Conservation (phyloP, 2,797 vertebrate species). For the Phaenicophaeus curvirostris region DNA sequence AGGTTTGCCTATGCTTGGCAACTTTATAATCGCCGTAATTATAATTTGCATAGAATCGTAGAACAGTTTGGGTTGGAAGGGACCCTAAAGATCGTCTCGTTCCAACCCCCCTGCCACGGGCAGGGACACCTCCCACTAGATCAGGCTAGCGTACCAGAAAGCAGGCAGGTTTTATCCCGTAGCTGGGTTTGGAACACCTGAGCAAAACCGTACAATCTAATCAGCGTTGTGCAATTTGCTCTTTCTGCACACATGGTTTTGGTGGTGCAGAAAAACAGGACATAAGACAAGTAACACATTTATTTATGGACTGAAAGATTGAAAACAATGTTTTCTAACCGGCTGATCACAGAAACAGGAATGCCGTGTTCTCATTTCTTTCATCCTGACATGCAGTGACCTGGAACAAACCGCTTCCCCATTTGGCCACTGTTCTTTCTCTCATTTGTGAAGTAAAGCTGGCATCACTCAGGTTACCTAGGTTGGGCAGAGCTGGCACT, state of each 20-base stretch:
- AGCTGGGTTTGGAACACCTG: neutral
- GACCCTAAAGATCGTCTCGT: too few relatives aligned
- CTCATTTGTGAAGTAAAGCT: neutral
- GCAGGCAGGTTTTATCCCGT: neutral
- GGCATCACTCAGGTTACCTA: rapidly evolving
- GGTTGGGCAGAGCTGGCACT: neutral
- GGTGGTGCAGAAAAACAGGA: neutral
- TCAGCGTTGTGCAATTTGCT: neutral
- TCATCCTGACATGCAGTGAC: rapidly evolving
- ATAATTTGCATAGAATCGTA: too few relatives aligned
- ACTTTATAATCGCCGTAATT: neutral
- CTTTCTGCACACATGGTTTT: rapidly evolving
- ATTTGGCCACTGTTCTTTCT: neutral
- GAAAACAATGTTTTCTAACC: neutral
- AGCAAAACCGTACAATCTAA: rapidly evolving
- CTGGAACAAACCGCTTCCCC: neutral
- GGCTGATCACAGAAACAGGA: neutral
- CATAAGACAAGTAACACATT: neutral
- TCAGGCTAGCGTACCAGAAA: too few relatives aligned
- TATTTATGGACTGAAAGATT: neutral
- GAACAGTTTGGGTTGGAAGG: too few relatives aligned
- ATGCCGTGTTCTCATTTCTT: neutral
- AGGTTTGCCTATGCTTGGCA: neutral
- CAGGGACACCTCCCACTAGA: too few relatives aligned
- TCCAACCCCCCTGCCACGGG: too few relatives aligned